Evolutionary conservation across 2,888 invertebrate species (phyloP).

Genomic region (Campopleginae sp.): DNA sequence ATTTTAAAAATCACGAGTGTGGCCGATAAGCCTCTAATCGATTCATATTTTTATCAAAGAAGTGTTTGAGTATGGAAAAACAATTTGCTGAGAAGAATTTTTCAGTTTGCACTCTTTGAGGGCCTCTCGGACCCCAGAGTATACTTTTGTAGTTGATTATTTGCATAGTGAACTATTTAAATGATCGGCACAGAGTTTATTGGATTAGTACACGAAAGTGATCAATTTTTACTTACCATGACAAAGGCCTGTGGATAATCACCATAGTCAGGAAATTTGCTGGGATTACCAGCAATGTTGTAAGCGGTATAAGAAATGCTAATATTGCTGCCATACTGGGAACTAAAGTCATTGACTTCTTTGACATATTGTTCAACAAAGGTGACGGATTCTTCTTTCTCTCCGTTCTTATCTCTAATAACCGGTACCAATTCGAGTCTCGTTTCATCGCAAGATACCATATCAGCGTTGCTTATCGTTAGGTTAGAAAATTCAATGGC

Average conservation of each 20-base stretch:
- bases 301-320: slow-evolving; percentile 95
- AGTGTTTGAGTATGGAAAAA: not conserved
- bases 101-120: not conserved
- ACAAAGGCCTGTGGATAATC: slow-evolving; percentile 96
- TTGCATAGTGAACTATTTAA: not conserved
- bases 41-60: not conserved
- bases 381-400: slow-evolving; percentile 77
- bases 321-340: slow-evolving; percentile 94
- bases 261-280: slow-evolving; percentile 95
- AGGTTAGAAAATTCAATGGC: slow-evolving; percentile 56
- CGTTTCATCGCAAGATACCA: slow-evolving; percentile 80
- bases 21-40: not conserved
- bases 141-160: not conserved
- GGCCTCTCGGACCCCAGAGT: not conserved
- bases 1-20: not conserved
- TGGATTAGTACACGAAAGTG: not conserved
- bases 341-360: slow-evolving; percentile 93
- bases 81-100: not conserved
- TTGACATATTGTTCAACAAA: slow-evolving; percentile 91
- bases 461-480: slow-evolving; percentile 71
- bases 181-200: not conserved
- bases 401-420: slow-evolving; percentile 74
- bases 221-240: slow-evolving; percentile 87
- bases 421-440: slow-evolving; percentile 79
- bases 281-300: slow-evolving; percentile 93